Conservation (phyloP, 2,888 invertebrate genomes). For the Timema podura region DNA sequence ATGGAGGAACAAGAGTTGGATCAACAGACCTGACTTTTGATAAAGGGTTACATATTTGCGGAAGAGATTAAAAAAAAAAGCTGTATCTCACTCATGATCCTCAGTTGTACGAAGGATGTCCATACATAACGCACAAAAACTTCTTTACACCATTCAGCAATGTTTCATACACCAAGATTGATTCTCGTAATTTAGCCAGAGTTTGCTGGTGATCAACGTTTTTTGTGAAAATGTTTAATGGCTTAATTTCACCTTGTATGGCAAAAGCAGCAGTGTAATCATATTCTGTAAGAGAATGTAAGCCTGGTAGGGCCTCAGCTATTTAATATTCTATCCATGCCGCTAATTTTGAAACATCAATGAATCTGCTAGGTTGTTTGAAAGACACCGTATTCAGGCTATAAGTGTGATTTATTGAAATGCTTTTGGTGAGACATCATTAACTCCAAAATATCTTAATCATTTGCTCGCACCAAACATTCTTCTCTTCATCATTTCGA, state of each 20-base stretch:
- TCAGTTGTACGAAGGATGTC: neutral
- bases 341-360: neutral
- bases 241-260: neutral
- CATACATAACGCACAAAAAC: conserved; percentile 8
- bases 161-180: neutral
- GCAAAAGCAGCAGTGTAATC: conserved; percentile 11
- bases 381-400: neutral
- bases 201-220: neutral
- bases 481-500: neutral
- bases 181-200: conserved; percentile 11
- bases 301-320: neutral
- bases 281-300: neutral
- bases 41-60: neutral
- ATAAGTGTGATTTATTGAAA: conserved; percentile 1
- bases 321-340: neutral
- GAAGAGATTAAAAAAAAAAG: neutral
- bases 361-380: conserved; percentile 5
- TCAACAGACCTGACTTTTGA: conserved; percentile 12
- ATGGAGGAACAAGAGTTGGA: conserved; percentile 9
- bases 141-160: neutral
- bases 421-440: neutral
- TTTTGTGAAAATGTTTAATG: conserved; percentile 10
- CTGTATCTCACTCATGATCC: neutral
- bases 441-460: conserved; percentile 10
- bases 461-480: conserved; percentile 2